phyloP scores from a whole-genome alignment of 2,888 invertebrate species.

The Laspeyria flexula region DNA sequence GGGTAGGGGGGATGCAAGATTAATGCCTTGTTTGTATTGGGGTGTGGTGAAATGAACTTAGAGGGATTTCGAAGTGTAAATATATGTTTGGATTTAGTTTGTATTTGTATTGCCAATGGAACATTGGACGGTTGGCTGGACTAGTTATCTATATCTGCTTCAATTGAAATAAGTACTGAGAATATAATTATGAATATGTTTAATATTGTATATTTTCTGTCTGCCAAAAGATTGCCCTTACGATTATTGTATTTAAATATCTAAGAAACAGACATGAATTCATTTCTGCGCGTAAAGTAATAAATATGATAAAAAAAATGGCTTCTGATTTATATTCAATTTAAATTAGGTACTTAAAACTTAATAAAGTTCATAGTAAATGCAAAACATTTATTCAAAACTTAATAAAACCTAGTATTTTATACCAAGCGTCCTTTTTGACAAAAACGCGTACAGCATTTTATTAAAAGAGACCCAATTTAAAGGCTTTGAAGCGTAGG shows the following conservation, averaged over 20 bases:
- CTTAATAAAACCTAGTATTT: conserved; percentile 26
- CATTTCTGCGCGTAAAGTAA: too few species aligned
- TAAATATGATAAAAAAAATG: too few species aligned
- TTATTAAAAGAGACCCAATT: conserved; percentile 82
- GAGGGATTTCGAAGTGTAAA: background rate
- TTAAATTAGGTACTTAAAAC: background rate
- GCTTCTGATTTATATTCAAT: too few species aligned
- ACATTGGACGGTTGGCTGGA: background rate
- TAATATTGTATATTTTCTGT: too few species aligned
- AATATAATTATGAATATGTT: too few species aligned
- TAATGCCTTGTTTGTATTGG: conserved; percentile 37
- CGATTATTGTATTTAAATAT: too few species aligned
- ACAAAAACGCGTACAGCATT: conserved; percentile 55
- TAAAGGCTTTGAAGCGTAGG: conserved; percentile 75
- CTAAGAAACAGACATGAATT: too few species aligned
- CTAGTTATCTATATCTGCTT: background rate
- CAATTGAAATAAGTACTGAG: conserved; percentile 1
- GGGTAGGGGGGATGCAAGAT: conserved; percentile 32
- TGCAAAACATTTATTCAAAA: conserved; percentile 26
- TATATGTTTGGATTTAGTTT: background rate
- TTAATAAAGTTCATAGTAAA: conserved; percentile 19
- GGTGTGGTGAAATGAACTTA: conserved; percentile 4
- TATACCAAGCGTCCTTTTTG: conserved; percentile 46
- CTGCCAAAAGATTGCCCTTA: too few species aligned
- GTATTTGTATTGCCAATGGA: background rate